phyloP scores from a whole-genome alignment of 2,797 vertebrate genomes.

The Cyclura pinguis region DNA sequence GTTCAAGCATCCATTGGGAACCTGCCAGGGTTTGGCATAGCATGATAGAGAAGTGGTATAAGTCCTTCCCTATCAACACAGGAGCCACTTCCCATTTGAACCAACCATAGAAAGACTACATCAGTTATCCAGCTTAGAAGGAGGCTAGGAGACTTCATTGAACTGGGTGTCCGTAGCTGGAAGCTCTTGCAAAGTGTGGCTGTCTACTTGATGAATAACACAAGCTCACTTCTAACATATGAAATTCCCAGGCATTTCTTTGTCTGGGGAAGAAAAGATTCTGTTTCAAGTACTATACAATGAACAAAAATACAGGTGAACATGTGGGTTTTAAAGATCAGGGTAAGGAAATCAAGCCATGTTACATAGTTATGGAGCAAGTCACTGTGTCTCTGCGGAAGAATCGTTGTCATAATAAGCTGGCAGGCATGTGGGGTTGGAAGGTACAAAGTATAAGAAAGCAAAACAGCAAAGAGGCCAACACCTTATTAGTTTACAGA shows the following conservation, averaged over 20 bases:
- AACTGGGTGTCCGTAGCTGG: neutral
- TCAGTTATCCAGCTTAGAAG: neutral
- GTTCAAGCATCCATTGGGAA: neutral
- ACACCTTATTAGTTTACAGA: constrained; percentile 29
- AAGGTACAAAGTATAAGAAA: neutral
- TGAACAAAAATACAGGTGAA: neutral
- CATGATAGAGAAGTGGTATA: neutral
- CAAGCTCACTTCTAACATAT: neutral
- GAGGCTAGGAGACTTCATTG: neutral
- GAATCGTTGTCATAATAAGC: neutral
- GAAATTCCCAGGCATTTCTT: neutral
- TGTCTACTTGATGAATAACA: neutral
- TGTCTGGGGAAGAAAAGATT: neutral
- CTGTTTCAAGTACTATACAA: neutral
- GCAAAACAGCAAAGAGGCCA: constrained; percentile 23
- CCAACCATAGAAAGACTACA: neutral
- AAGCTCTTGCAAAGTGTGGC: neutral
- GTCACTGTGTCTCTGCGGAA: neutral
- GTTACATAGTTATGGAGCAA: neutral
- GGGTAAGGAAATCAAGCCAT: neutral
- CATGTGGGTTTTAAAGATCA: neutral
- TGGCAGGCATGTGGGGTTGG: neutral
- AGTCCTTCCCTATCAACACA: neutral
- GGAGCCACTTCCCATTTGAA: neutral
- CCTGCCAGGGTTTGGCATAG: neutral